Evolutionary conservation across 2,797 vertebrate species (phyloP), one percentile per base, ranked within the genome.

Genomic region (Microctenopoma lineatum): DNA sequence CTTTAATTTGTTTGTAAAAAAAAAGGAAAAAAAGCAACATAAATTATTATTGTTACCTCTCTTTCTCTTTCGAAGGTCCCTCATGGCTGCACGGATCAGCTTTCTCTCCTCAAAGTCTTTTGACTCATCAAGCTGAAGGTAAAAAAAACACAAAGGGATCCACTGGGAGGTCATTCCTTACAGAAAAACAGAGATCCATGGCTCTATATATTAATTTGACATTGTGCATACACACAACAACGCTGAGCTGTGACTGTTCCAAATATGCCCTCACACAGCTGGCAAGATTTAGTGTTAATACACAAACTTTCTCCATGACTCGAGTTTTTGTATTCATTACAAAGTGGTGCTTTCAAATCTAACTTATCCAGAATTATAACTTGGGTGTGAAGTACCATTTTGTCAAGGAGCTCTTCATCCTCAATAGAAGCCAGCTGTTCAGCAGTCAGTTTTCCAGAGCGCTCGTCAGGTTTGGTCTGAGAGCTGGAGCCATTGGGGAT

Each of bases 81-180:
- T 96, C 92, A 99, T 95, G n/a, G 97, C 96, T 0, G 96, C 95
- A 54, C 97, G 94, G 82, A 99, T 99, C 90, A 97, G 86, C 77
- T 94, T 96, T 61, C 98, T 94, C 80, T 98, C 96, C 81, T 98
- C 97, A 66, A 97, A 99, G 89, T 98, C 96, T 5, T 95, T 95
- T 0, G 95, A 95, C 59, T 78, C 94, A 81, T 99, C 97, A 42
- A 99, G 93, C 98, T 99, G 91, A 75, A 8, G 21, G 32, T n/a
- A n/a, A 52, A 50, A 38, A 29, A 59, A 76, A 41, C 27, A 1
- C 59, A 66, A 71, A 32, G 27, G 12, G 9, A 18, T 16, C 54
- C 51, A 66, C 71, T 76, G 56, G 77, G 47, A 59, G 29, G 50
- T 64, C 52, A 52, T 64, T 72, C 59, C 51, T 27, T 7, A 58